phyloP scores from a whole-genome alignment of 2,888 invertebrate species.

The Papilio demoleus region DNA sequence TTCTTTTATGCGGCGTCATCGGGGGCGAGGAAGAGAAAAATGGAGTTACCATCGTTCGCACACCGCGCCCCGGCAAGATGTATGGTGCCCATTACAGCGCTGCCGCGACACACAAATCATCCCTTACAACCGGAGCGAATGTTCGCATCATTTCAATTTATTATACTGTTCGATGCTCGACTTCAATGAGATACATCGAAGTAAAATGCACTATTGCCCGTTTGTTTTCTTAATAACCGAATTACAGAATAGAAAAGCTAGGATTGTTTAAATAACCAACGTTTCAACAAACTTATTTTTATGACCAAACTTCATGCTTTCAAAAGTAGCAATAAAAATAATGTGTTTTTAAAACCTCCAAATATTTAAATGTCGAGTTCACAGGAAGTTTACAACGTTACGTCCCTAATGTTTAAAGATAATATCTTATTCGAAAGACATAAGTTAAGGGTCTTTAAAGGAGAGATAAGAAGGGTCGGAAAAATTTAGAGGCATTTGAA shows the following conservation, averaged over 20 bases:
- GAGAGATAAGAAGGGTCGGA: constrained; percentile 32
- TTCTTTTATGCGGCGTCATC: constrained; percentile 42
- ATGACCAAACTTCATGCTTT: not conserved
- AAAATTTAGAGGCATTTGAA: constrained; percentile 11
- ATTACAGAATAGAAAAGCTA: not conserved
- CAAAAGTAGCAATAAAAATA: constrained; percentile 3
- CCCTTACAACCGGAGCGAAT: constrained; percentile 49
- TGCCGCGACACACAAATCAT: constrained; percentile 61
- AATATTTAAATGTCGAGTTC: constrained; percentile 5
- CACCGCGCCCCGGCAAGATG: constrained; percentile 44
- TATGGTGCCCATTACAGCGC: constrained; percentile 55
- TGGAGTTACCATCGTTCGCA: constrained; percentile 48
- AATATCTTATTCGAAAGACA: constrained; percentile 20
- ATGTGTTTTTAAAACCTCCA: constrained; percentile 8
- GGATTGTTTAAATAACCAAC: not conserved
- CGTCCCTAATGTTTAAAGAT: constrained; percentile 20
- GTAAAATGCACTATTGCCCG: constrained; percentile 31
- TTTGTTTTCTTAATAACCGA: constrained; percentile 25
- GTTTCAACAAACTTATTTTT: not conserved
- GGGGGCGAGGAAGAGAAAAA: constrained; percentile 52
- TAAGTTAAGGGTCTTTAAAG: constrained; percentile 16
- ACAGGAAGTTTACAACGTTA: constrained; percentile 23
- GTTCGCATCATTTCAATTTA: constrained; percentile 55
- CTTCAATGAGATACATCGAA: constrained; percentile 38
- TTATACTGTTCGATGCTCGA: constrained; percentile 44